Evolutionary conservation across 2,888 invertebrate species (phyloP).

Genomic region (Acleris emargana): DNA sequence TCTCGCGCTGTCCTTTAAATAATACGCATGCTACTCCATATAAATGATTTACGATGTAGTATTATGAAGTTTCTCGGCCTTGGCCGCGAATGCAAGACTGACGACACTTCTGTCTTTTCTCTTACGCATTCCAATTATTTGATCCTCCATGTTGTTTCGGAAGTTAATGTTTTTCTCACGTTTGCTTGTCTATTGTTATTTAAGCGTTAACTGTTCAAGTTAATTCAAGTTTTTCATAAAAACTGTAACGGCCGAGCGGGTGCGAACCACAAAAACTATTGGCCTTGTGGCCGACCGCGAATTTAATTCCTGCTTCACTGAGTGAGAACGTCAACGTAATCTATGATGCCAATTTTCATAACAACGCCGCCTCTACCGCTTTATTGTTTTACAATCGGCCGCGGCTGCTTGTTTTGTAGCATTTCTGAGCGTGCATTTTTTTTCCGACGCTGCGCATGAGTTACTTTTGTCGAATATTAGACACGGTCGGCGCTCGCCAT

Average conservation of each 20-base stretch:
- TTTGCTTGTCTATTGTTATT: slow-evolving; percentile 20
- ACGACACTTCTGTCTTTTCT: no score
- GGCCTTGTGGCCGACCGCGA: slow-evolving; percentile 66
- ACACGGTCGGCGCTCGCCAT: slow-evolving; percentile 48
- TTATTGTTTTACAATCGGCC: slow-evolving; percentile 11
- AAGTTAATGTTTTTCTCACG: slow-evolving; percentile 15
- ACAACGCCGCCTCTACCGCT: slow-evolving; percentile 16
- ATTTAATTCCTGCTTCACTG: slow-evolving; percentile 68
- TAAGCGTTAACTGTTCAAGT: slow-evolving; percentile 10
- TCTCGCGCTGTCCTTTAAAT: slow-evolving; percentile 19
- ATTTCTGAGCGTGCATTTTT: slow-evolving; percentile 18
- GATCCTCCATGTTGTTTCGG: slow-evolving; percentile 11
- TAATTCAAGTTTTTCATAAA: slow-evolving; percentile 42
- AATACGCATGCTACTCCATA: slow-evolving; percentile 24
- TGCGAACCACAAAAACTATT: slow-evolving; percentile 50
- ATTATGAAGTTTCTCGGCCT: slow-evolving; percentile 25
- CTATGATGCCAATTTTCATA: slow-evolving; percentile 37
- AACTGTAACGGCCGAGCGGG: slow-evolving; percentile 43
- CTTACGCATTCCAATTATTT: slow-evolving; percentile 2
- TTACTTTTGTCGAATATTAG: slow-evolving; percentile 50
- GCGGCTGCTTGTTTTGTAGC: slow-evolving; percentile 5
- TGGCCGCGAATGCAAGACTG: slow-evolving; percentile 18
- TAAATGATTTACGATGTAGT: slow-evolving; percentile 20
- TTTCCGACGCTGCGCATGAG: slow-evolving; percentile 43
- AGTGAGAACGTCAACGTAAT: slow-evolving; percentile 50